Evolutionary conservation across 2,797 vertebrate genomes (phyloP), one percentile per base, ranked within the genome.

Genomic region (Arnoldichthys spilopterus): DNA sequence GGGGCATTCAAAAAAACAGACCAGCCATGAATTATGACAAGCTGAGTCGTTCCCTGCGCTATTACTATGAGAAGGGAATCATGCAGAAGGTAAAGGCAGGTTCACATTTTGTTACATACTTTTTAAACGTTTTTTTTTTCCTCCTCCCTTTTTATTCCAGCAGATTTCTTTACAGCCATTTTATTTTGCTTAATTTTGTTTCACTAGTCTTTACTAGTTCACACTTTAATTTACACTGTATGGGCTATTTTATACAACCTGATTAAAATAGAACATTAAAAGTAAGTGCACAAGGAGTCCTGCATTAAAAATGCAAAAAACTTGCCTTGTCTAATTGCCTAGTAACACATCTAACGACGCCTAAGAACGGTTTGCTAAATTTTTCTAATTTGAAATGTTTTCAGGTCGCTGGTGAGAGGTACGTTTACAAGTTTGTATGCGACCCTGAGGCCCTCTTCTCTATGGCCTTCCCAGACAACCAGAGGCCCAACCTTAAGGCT

Each of bases 21-120:
- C 97, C 97, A 0, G 97, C 97, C 74, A 98, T 98, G 97, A 98
- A 98, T 91, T 98, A 98, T 0, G 97, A 98, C 93, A 98, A 98
- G 88, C 92, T 98, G 83, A 98, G 97, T 90, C 96, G 97, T 62
- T 98, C 97, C 1, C 94, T 98, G 83, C 96, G 97, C 70, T 98
- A 98, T 87, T 98, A 98, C 92, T 98, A 98, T 0, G 97, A 95
- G 90, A 95, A 94, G 88, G 87, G 91, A 74, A 91, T 92, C 37
- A 83, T 93, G 94, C 94, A 95, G 92, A 95, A 95, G 94, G 94
- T 95, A 93, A 91, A 90, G 91, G 89, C 90, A 90, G 85, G 89
- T 91, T 89, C 85, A 84, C 40, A 6, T 53, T 89, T 86, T 77
- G 7, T 47, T 70, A 70, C 22, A 53, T 16, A 9, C 37, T 37